Evolutionary conservation across 2,113 vertebrate genomes (phyloP).

Genomic region (Aptenodytes patagonicus): DNA sequence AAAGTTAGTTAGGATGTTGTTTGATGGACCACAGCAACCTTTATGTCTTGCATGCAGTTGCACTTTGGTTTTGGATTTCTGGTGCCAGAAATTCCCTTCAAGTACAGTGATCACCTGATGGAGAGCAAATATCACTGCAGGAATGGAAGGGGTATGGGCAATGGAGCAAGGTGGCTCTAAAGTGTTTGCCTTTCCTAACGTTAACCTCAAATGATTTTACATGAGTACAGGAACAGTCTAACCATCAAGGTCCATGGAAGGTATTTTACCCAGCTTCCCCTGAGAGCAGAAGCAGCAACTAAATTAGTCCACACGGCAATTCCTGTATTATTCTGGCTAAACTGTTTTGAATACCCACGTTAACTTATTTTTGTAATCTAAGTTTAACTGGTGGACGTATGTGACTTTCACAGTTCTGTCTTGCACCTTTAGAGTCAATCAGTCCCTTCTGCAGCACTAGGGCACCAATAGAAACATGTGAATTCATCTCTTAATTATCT

Average conservation of each 20-base stretch:
- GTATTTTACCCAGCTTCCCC: background rate
- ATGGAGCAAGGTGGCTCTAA: background rate
- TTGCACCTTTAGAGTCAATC: background rate
- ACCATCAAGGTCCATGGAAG: background rate
- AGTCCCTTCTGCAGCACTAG: background rate
- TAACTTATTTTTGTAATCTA: background rate
- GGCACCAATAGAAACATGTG: background rate
- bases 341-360: background rate
- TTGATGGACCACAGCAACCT: background rate
- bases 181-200: background rate
- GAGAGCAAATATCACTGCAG: background rate
- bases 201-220: background rate
- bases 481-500: background rate
- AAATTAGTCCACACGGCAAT: background rate
- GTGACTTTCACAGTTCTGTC: background rate
- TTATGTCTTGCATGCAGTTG: background rate
- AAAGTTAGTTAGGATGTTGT: background rate
- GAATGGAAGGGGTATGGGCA: background rate
- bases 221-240: background rate
- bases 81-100: background rate
- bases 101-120: background rate
- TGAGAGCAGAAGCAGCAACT: background rate
- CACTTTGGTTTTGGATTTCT: background rate
- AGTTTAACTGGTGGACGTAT: background rate
- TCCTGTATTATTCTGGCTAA: background rate